phyloP scores from a whole-genome alignment of 2,113 vertebrate genomes.

The Phoxinus phoxinus region DNA sequence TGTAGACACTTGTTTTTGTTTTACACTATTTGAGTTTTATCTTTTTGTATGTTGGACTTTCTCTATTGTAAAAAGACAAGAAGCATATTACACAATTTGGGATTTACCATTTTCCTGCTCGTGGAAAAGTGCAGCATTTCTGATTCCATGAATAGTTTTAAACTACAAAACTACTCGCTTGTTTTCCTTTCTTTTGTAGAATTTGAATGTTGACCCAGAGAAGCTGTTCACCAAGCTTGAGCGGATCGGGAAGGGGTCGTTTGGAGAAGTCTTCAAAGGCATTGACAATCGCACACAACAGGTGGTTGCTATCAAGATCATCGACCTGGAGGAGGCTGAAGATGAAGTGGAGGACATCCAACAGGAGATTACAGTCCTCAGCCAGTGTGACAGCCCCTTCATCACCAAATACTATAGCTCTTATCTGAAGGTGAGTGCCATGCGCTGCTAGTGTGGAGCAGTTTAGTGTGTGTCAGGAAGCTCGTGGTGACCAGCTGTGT shows the following conservation, averaged over 20 bases:
- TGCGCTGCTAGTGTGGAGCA: not conserved
- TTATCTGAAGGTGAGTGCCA: conserved; percentile 68
- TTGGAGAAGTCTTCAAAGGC: conserved; percentile 98
- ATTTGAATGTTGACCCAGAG: conserved; percentile 90
- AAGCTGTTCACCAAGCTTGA: conserved; percentile 95
- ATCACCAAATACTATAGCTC: conserved; percentile 98
- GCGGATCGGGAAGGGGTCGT: conserved; percentile 96
- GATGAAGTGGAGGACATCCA: conserved; percentile 99
- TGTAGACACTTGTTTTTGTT: not conserved
- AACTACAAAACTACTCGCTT: not conserved
- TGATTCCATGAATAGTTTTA: not conserved
- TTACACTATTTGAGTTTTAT: not conserved
- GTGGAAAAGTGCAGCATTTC: not conserved
- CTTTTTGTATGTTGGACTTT: not conserved
- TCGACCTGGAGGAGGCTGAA: conserved; percentile 98
- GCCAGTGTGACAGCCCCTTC: conserved; percentile 97
- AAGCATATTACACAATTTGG: not conserved
- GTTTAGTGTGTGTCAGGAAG: not conserved
- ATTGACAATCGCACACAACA: conserved; percentile 97
- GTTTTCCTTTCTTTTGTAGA: conserved; percentile 73
- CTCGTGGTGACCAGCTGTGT: not conserved
- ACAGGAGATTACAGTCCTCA: conserved; percentile 98
- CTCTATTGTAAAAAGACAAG: too few species aligned
- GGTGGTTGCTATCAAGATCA: conserved; percentile 98
- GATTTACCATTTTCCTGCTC: not conserved